phyloP scores from a whole-genome alignment of 1,140 invertebrate genomes.

The Sminthurinus signatus region DNA sequence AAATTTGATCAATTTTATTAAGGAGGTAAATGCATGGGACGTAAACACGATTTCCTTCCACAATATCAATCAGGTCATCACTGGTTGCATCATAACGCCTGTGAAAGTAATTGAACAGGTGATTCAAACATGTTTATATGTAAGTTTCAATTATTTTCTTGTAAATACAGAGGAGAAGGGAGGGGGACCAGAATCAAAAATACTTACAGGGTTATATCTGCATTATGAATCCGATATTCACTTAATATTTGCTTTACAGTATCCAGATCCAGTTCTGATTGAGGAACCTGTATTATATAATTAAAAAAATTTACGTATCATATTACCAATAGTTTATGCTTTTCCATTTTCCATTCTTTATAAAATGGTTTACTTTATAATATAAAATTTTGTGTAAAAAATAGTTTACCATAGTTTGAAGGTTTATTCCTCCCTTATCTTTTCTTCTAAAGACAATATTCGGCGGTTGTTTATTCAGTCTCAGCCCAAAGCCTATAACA shows the following conservation, averaged over 20 bases:
- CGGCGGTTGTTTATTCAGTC: constrained; percentile 94
- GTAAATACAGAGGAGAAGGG: no score
- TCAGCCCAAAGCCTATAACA: constrained; percentile 41
- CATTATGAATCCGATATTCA: constrained; percentile 98
- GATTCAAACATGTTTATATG: no score
- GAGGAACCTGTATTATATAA: constrained; percentile 57
- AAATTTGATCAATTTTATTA: constrained; percentile 97
- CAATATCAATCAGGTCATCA: constrained; percentile 97
- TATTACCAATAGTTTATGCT: no score
- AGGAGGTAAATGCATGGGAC: constrained; percentile 97
- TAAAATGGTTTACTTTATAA: neutral
- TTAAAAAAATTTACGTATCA: no score
- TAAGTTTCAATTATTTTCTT: no score
- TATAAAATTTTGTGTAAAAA: constrained; percentile 40
- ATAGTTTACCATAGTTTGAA: constrained; percentile 82
- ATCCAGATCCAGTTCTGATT: constrained; percentile 92
- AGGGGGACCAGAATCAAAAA: no score
- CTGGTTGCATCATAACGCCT: constrained; percentile 89
- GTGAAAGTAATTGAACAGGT: no score
- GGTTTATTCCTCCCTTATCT: constrained; percentile 94
- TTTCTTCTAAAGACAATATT: constrained; percentile 95
- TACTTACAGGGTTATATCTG: constrained; percentile 44
- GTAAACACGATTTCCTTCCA: constrained; percentile 97
- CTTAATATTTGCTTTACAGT: constrained; percentile 92
- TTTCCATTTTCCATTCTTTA: no score